Percentiles rank a stretch among this genome's conserved stretches.
These are phyloP conservation scores for Drosophila sturtevanti DNA, from an alignment of 1,140 invertebrate species.

Conservation along the genomic window DNA sequence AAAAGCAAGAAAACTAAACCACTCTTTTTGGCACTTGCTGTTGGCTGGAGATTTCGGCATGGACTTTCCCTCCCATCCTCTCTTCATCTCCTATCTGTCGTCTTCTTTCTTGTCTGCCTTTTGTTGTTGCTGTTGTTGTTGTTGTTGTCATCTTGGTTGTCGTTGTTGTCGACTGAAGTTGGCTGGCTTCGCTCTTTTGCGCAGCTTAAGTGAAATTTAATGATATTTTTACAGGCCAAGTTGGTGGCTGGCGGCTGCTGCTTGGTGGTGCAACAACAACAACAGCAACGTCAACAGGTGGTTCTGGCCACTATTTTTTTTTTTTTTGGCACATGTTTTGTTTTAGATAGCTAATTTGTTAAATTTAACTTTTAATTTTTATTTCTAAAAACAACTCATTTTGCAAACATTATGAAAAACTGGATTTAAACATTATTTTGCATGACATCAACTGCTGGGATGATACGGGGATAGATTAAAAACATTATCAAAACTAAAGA, in stretches of 20 bases:
- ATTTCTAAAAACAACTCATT: too few relatives aligned
- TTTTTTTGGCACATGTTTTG: slow-evolving; percentile 23
- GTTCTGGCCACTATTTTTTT: slow-evolving; percentile 21
- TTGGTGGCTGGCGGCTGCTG: background rate
- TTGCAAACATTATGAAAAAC: too few relatives aligned
- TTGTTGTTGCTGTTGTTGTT: slow-evolving; percentile 21
- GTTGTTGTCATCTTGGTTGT: slow-evolving; percentile 20
- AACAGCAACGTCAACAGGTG: slow-evolving; percentile 59
- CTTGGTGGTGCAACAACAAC: background rate
- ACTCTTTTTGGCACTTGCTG: slow-evolving; percentile 65
- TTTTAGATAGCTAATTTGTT: slow-evolving; percentile 57
- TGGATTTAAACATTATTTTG: too few relatives aligned
- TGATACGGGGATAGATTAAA: too few relatives aligned
- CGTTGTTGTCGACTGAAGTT: slow-evolving; percentile 30
- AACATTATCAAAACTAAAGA: too few relatives aligned
- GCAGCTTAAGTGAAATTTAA: slow-evolving; percentile 75
- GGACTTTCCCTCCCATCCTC: slow-evolving; percentile 5
- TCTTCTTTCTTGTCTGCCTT: slow-evolving; percentile 15
- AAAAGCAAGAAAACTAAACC: slow-evolving; percentile 66
- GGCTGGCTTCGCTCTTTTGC: slow-evolving; percentile 37
- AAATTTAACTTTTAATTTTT: slow-evolving; percentile 57
- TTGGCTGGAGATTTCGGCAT: slow-evolving; percentile 32
- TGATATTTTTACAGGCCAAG: slow-evolving; percentile 60
- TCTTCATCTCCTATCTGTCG: background rate
- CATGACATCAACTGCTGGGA: too few relatives aligned